Conservation (phyloP, 2,888 invertebrate genomes). For the Luperina nickerlii region DNA sequence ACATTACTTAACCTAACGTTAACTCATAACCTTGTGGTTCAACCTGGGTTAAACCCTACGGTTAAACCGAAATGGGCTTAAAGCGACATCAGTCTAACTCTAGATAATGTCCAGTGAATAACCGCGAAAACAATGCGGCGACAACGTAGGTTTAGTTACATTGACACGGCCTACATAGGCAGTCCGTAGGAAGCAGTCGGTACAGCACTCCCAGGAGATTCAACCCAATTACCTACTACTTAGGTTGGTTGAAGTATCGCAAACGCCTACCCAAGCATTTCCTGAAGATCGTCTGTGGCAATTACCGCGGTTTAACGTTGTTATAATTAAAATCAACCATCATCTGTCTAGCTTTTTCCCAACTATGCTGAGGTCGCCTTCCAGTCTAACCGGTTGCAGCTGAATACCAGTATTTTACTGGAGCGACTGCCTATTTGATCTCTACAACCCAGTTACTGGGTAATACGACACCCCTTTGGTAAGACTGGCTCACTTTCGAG, state of each 20-base stretch:
- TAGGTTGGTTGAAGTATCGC: constrained; percentile 3
- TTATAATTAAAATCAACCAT: not conserved
- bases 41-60: constrained; percentile 14
- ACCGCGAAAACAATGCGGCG: constrained; percentile 13
- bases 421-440: not conserved
- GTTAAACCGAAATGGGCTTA: constrained; percentile 18
- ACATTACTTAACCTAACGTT: constrained; percentile 3
- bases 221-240: constrained; percentile 2
- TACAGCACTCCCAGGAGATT: constrained; percentile 22
- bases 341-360: not conserved
- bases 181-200: constrained; percentile 30
- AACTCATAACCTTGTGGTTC: constrained; percentile 1
- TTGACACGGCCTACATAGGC: constrained; percentile 32
- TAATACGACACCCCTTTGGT: not conserved
- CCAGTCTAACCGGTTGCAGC: not conserved
- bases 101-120: constrained; percentile 19
- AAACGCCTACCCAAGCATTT: constrained; percentile 23
- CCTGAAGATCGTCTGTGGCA: not conserved
- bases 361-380: not conserved
- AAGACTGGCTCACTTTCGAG: not conserved
- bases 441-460: not conserved
- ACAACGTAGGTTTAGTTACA: constrained; percentile 35
- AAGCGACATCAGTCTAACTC: constrained; percentile 8
- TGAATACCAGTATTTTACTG: not conserved
- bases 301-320: constrained; percentile 22